Conservation (phyloP, 2,888 invertebrate species). For the Melinaea menophilus region DNA sequence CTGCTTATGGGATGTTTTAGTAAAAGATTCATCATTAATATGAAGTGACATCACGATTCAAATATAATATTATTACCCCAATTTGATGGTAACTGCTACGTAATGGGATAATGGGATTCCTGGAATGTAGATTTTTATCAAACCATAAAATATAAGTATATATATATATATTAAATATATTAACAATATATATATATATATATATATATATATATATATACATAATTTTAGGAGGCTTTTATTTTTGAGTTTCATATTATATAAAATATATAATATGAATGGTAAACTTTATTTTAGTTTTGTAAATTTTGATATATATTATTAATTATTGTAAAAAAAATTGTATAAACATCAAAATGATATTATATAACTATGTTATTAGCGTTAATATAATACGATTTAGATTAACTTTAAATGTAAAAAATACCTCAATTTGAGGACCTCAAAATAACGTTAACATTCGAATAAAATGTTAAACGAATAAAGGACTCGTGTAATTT, state of each 20-base stretch:
- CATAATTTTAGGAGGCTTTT: too few relatives aligned
- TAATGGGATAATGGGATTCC: conserved; percentile 29
- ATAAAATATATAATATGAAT: too few relatives aligned
- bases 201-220: too few relatives aligned
- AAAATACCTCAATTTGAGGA: background rate
- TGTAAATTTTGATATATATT: too few relatives aligned
- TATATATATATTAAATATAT: too few relatives aligned
- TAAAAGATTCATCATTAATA: too few relatives aligned
- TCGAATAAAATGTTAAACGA: background rate
- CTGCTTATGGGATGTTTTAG: too few relatives aligned
- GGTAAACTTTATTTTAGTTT: too few relatives aligned
- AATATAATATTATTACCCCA: conserved; percentile 32
- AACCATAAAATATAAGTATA: background rate
- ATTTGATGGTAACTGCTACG: conserved; percentile 34
- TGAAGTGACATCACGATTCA: conserved; percentile 26
- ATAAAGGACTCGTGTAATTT: background rate
- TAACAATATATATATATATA: too few relatives aligned
- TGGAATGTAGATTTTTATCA: conserved; percentile 21
- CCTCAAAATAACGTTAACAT: background rate
- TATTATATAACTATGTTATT: background rate
- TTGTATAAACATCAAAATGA: too few relatives aligned
- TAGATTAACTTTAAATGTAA: background rate
- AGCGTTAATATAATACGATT: background rate
- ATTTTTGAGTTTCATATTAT: too few relatives aligned
- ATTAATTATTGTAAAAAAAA: too few relatives aligned